Conservation (phyloP, 2,888 invertebrate genomes). For the Brachyptera putata region DNA sequence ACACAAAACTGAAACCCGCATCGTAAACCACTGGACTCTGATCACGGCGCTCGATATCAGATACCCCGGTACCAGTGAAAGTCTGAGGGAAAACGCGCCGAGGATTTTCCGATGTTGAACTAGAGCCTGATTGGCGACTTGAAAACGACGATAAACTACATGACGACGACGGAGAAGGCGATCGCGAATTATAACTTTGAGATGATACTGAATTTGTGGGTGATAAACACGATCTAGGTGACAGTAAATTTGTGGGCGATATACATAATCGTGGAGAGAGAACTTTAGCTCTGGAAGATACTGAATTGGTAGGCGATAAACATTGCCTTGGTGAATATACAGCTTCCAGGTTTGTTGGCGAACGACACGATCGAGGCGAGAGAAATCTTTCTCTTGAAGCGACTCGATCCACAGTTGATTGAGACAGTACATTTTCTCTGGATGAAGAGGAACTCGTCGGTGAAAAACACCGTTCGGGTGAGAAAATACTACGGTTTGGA, state of each 20-base stretch:
- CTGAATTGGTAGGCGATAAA: background rate
- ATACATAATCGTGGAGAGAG: background rate
- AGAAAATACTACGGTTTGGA: background rate
- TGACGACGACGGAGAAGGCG: slow-evolving; percentile 32
- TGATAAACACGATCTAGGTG: background rate
- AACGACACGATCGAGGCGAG: background rate
- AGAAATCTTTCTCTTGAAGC: background rate
- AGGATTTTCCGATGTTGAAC: slow-evolving; percentile 46
- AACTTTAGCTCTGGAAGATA: background rate
- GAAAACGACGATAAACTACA: slow-evolving; percentile 30
- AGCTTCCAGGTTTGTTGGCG: background rate
- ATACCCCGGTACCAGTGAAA: slow-evolving; percentile 30
- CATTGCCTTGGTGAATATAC: too few relatives aligned
- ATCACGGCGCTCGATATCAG: slow-evolving; percentile 55
- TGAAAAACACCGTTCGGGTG: background rate
- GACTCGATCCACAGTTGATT: background rate
- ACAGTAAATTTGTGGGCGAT: background rate
- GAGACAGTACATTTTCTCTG: background rate
- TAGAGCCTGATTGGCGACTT: too few relatives aligned
- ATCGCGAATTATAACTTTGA: slow-evolving; percentile 37
- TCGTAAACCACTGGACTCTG: slow-evolving; percentile 77
- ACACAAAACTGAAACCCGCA: slow-evolving; percentile 73
- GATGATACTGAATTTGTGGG: background rate
- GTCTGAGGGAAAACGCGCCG: slow-evolving; percentile 65
- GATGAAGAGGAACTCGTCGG: background rate